Evolutionary conservation across 2,888 invertebrate genomes (phyloP), one percentile per base, ranked within the genome.

Genomic region (Phragmatobia fuliginosa): DNA sequence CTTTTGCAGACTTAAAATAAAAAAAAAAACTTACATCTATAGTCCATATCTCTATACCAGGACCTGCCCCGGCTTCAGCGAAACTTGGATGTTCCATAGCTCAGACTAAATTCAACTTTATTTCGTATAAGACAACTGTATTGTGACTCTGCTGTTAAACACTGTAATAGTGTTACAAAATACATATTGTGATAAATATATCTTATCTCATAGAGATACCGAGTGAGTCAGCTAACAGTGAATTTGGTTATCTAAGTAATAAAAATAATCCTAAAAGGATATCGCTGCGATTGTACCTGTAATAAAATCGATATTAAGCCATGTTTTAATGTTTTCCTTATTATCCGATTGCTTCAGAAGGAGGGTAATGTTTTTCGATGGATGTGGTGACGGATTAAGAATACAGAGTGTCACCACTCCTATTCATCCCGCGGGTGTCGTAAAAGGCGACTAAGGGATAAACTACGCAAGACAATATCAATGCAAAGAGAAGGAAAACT

Each of bases 21-120:
- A n/a, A n/a, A n/a, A n/a, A 18, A 32, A 18, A 21, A 89, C 95
- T 96, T 89, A 98, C 98, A 93, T 98, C 98, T 70, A 98, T 97
- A 83, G 98, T 96, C 98, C 98, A 98, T 75, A 98, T 96, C 88
- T 97, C 96, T 8, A 97, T 87, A 0, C 98, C 98, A 0, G 97
- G 94, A 11, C 86, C 87, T 60, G 94, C 92, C 0, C 98, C 98
- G 28, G 97, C 97, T 41, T 96, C 96, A 70, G 93, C 95, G 85
- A 98, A 98, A 2, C 97, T 97, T n/a, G 97, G 96, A 81, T 97
- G 96, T 82, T 96, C 95, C 90, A 95, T 94, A 72, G 76, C 5
- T 10, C 8, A 25, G 14, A 52, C 3, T 52, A 25, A 52, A 52
- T 25, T 52, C 5, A 25, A 52, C 11, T 25, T 52, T n/a, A 21